A percentile compares a stretch with the other conserved stretches of the same genome.
These are phyloP conservation scores for Ectemnius continuus DNA, from an alignment of 2,888 invertebrate species.

Conservation along the genomic window DNA sequence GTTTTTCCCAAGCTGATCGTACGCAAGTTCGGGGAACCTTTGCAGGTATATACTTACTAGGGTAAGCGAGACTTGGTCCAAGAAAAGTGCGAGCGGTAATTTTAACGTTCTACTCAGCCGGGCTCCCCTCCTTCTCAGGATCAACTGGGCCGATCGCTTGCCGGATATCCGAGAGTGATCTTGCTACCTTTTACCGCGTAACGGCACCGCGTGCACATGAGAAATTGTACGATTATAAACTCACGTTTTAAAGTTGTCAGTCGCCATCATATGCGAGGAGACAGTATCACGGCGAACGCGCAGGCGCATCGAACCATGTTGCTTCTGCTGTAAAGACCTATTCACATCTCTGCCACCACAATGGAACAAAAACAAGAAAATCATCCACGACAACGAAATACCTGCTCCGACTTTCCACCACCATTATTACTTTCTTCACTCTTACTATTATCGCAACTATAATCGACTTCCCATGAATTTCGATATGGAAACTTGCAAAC, in stretches of 20 bases:
- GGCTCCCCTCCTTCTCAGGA: conserved; percentile 25
- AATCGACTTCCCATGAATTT: too few species aligned
- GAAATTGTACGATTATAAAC: conserved; percentile 69
- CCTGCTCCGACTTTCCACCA: too few species aligned
- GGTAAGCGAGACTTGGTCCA: conserved; percentile 59
- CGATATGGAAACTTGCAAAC: too few species aligned
- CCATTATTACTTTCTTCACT: too few species aligned
- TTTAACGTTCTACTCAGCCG: conserved; percentile 52
- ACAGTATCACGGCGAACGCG: conserved; percentile 64
- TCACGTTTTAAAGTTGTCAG: conserved; percentile 77
- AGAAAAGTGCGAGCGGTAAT: conserved; percentile 58
- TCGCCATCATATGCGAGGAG: conserved; percentile 73
- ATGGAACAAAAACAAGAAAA: conserved; percentile 39
- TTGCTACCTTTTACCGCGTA: conserved; percentile 52
- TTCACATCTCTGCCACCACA: conserved; percentile 45
- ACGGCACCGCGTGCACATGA: conserved; percentile 43
- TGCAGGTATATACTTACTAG: conserved; percentile 62
- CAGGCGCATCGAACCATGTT: conserved; percentile 65
- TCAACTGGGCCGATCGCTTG: conserved; percentile 18
- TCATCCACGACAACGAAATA: conserved; percentile 4
- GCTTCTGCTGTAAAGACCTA: conserved; percentile 58
- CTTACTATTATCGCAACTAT: too few species aligned
- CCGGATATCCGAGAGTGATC: conserved; percentile 33
- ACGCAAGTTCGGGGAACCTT: conserved; percentile 54
- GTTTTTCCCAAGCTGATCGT: conserved; percentile 38